Percentiles rank a stretch among this genome's conserved stretches.
Conservation (phyloP, 2,797 vertebrate genomes). For the Scomberomorus guttatus region DNA sequence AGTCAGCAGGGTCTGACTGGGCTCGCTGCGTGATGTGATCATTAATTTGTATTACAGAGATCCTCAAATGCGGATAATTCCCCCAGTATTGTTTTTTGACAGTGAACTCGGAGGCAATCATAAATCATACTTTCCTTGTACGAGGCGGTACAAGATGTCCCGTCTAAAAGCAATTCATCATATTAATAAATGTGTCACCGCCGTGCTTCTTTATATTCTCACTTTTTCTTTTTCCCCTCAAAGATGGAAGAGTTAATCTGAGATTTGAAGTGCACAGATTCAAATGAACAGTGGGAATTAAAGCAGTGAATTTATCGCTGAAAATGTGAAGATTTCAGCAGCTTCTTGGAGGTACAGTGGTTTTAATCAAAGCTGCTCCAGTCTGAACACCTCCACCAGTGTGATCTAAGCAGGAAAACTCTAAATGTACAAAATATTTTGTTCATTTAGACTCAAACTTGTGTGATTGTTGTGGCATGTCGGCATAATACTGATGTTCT, state of each 20-base stretch:
- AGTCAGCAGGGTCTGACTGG: slow-evolving; percentile 28
- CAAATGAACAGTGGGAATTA: slow-evolving; percentile 11
- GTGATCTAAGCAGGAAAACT: no score
- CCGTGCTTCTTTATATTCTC: slow-evolving; percentile 30
- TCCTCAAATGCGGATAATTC: slow-evolving; percentile 67
- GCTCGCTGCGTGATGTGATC: slow-evolving; percentile 65
- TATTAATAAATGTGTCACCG: slow-evolving; percentile 65
- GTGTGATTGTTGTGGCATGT: no score
- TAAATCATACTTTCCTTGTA: slow-evolving; percentile 72
- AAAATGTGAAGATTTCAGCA: no score
- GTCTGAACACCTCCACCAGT: no score
- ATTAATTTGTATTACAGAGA: slow-evolving; percentile 75
- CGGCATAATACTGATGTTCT: no score
- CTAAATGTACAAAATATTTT: no score
- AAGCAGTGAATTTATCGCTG: neutral
- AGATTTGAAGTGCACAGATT: slow-evolving; percentile 28
- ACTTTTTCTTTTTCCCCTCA: slow-evolving; percentile 26
- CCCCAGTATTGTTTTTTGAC: slow-evolving; percentile 65
- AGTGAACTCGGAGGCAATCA: slow-evolving; percentile 61
- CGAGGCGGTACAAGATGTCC: slow-evolving; percentile 60
- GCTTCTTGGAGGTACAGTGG: no score
- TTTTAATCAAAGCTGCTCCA: no score
- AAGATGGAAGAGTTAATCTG: slow-evolving; percentile 42
- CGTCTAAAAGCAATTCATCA: slow-evolving; percentile 72
- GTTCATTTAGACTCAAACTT: no score